Evolutionary conservation across 1,140 invertebrate species (phyloP).

Genomic region (Asbolus verrucosus): DNA sequence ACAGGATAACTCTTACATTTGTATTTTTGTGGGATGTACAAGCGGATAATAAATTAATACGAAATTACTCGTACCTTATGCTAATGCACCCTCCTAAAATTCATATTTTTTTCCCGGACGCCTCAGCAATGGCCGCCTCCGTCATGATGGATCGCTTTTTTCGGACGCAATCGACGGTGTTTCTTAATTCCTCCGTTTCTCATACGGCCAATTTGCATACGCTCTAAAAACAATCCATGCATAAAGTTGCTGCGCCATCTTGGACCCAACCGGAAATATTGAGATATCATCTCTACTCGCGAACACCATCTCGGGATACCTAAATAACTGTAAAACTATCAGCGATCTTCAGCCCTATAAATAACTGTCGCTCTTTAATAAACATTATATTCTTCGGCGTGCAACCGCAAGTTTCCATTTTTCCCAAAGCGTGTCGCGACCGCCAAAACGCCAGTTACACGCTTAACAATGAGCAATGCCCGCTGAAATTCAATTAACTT

Average conservation of each 20-base stretch:
- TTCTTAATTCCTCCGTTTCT: conserved; percentile 43
- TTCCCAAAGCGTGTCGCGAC: too few relatives aligned
- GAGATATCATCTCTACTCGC: conserved; percentile 46
- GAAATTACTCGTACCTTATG: conserved; percentile 29
- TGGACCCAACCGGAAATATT: conserved; percentile 45
- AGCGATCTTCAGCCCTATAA: conserved; percentile 16
- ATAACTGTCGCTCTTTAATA: conserved; percentile 4
- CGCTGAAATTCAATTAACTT: too few relatives aligned
- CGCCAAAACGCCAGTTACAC: too few relatives aligned
- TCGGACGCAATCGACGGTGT: conserved; percentile 23
- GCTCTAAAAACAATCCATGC: conserved; percentile 48
- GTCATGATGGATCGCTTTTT: background rate
- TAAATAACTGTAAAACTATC: conserved; percentile 38
- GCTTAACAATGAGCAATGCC: too few relatives aligned
- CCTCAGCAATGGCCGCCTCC: conserved; percentile 8
- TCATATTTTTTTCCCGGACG: conserved; percentile 12
- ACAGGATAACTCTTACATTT: conserved; percentile 39
- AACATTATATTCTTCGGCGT: too few relatives aligned
- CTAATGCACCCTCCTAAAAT: conserved; percentile 23
- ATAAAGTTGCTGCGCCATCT: conserved; percentile 36
- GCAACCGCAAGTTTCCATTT: too few relatives aligned
- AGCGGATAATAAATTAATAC: conserved; percentile 34
- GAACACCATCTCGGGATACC: conserved; percentile 46
- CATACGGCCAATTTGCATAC: conserved; percentile 45
- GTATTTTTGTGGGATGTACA: conserved; percentile 34